Evolutionary conservation across 2,888 invertebrate species (phyloP).

Genomic region (Frankliniella intonsa): DNA sequence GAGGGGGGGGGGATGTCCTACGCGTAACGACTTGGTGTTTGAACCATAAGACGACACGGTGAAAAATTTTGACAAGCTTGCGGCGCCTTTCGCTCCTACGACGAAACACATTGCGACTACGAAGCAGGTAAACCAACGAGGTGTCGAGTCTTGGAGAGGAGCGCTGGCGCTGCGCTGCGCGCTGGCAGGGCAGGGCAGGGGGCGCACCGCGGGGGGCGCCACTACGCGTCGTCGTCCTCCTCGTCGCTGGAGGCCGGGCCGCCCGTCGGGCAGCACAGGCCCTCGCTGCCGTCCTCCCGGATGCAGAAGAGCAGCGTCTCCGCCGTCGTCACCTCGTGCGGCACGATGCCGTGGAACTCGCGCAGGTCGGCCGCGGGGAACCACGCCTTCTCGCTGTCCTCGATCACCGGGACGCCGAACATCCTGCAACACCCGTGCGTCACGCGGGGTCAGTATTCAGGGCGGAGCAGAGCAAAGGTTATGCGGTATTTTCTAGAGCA

Average conservation of each 20-base stretch:
- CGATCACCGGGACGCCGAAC: conserved; percentile 72
- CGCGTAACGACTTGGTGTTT: too few species aligned
- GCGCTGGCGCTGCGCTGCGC: too few species aligned
- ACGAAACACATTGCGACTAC: too few species aligned
- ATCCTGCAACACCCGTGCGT: conserved; percentile 52
- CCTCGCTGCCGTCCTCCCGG: conserved; percentile 74
- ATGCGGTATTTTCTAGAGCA: neutral
- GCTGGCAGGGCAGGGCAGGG: too few species aligned
- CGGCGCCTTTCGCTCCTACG: too few species aligned
- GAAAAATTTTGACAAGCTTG: too few species aligned
- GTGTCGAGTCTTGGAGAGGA: too few species aligned
- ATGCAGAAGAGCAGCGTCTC: conserved; percentile 81
- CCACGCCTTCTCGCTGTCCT: conserved; percentile 88
- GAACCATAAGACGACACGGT: too few species aligned
- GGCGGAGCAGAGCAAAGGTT: neutral
- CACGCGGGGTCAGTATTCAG: neutral
- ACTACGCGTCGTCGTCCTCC: conserved; percentile 42
- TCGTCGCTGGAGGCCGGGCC: conserved; percentile 53
- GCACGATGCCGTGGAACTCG: conserved; percentile 84
- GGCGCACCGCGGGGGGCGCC: neutral
- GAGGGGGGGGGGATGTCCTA: too few species aligned
- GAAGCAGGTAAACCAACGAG: too few species aligned
- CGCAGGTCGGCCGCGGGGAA: conserved; percentile 83
- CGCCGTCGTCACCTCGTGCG: conserved; percentile 70
- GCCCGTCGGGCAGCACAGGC: conserved; percentile 72